These are phyloP conservation scores for Zelleria hepariella DNA, from an alignment of 2,888 invertebrate species.

Conservation along the genomic window DNA sequence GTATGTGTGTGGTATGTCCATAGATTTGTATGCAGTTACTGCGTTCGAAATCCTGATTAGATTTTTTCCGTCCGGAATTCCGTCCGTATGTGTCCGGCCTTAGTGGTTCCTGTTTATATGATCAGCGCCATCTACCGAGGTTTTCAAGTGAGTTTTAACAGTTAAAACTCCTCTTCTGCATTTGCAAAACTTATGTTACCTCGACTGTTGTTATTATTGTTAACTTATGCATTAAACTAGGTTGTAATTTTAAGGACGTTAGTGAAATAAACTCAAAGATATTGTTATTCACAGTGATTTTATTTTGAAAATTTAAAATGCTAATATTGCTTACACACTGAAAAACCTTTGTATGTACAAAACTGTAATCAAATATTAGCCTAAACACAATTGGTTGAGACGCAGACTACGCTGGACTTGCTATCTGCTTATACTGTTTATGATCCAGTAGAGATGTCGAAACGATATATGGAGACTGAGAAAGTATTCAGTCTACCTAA, in stretches of 20 bases:
- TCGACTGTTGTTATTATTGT: not conserved
- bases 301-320: conserved; percentile 52
- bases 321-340: conserved; percentile 59
- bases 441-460: too few relatives aligned
- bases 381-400: not conserved
- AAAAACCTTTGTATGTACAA: conserved; percentile 37
- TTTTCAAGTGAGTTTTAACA: too few relatives aligned
- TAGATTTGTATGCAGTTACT: too few relatives aligned
- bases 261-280: not conserved
- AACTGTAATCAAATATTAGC: conserved; percentile 12
- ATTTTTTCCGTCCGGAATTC: too few relatives aligned
- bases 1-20: too few relatives aligned
- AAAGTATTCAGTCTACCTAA: too few relatives aligned
- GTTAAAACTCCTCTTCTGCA: too few relatives aligned
- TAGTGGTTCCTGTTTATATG: too few relatives aligned
- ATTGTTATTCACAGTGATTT: conserved; percentile 53
- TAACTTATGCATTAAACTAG: not conserved
- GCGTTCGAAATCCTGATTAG: too few relatives aligned
- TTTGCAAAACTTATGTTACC: not conserved
- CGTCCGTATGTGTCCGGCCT: too few relatives aligned
- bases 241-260: not conserved
- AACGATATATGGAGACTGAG: too few relatives aligned
- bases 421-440: not conserved
- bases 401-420: not conserved
- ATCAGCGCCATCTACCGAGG: too few relatives aligned